These are phyloP conservation scores for Coranthus polyacanthus DNA, from an alignment of 2,797 vertebrate genomes.

Conservation along the genomic window DNA sequence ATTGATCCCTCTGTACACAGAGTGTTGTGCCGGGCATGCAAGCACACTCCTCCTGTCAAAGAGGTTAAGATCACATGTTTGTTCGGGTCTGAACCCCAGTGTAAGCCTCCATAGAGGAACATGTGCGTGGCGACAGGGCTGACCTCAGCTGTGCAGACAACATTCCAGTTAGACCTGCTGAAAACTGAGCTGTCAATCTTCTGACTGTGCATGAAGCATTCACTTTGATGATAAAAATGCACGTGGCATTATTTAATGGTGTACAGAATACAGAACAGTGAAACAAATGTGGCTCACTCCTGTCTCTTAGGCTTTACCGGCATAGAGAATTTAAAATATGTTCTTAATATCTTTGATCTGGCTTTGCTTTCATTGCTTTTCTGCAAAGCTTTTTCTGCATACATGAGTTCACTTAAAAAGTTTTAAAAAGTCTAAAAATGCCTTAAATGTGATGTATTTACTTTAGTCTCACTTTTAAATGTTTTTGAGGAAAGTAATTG, in stretches of 20 bases:
- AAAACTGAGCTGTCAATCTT: slow-evolving; percentile 63
- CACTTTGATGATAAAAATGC: slow-evolving; percentile 48
- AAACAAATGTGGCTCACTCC: background rate
- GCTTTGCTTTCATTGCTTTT: slow-evolving; percentile 14
- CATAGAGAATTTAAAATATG: background rate
- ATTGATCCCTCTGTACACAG: slow-evolving; percentile 61
- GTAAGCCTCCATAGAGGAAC: slow-evolving; percentile 53
- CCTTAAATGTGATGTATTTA: too few relatives aligned
- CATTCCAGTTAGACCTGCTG: slow-evolving; percentile 49
- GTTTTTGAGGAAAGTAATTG: too few relatives aligned
- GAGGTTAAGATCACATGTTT: slow-evolving; percentile 76
- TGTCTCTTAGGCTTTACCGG: background rate
- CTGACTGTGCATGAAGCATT: slow-evolving; percentile 13
- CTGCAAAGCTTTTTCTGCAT: too few relatives aligned
- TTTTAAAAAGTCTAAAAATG: too few relatives aligned
- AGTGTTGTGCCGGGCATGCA: slow-evolving; percentile 30
- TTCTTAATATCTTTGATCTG: slow-evolving; percentile 11
- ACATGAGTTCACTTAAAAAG: too few relatives aligned
- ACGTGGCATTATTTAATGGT: slow-evolving; percentile 2
- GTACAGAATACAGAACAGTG: background rate
- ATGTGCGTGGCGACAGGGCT: slow-evolving; percentile 35
- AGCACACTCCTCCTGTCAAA: slow-evolving; percentile 55
- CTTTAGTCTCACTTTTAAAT: too few relatives aligned
- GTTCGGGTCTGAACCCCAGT: slow-evolving; percentile 42
- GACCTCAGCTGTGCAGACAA: slow-evolving; percentile 48